Evolutionary conservation across 2,888 invertebrate genomes (phyloP), one percentile per base, ranked within the genome.

Genomic region (Eupelmus urozonus): DNA sequence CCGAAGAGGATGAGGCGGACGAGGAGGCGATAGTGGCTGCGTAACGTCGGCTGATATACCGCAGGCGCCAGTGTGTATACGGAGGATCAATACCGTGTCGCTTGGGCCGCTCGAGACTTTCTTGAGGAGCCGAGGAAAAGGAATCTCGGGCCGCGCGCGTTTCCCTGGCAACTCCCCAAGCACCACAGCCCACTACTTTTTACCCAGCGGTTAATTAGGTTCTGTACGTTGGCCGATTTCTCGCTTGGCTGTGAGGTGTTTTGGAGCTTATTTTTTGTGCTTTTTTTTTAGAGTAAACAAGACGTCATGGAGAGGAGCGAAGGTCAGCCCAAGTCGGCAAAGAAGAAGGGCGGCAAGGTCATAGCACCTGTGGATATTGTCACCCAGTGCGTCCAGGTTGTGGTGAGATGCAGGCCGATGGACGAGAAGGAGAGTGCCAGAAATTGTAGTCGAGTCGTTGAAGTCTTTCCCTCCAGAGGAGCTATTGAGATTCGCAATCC

Each of bases 391-490:
- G 98, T 99, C 79, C 97, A 98, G 91, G 99, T 99, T 82, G 96
- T 99, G 83, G 98, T 99, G 74, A 92, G 99, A 88, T 98, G 98
- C 91, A 94, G 99, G 73, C 99, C 99, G 51, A 94, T 99, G 91
- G 97, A 96, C 85, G 94, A 95, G 82, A 95, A 95, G 85, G 99
- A 99, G 91, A 92, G 92, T 49, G 90, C 92, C 49, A 93, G 94
- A 85, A 95, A 95, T 25, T 93, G 94, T 90, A 92, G 90, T 79
- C 94, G 95, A 88, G 95, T 96, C 83, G 97, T 99, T 72, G 94
- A 95, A 82, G 96, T 98, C 84, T 94, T 94, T 90, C 93, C 96
- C 29, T 94, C 95, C 84, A 93, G 96, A 82, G 98, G 98, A 42
- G 95, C 96, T 1, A 95, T 99, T 80, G 97, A 98, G 90, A 94